phyloP scores from a whole-genome alignment of 2,113 vertebrate genomes.

The Cepphus grylle region DNA sequence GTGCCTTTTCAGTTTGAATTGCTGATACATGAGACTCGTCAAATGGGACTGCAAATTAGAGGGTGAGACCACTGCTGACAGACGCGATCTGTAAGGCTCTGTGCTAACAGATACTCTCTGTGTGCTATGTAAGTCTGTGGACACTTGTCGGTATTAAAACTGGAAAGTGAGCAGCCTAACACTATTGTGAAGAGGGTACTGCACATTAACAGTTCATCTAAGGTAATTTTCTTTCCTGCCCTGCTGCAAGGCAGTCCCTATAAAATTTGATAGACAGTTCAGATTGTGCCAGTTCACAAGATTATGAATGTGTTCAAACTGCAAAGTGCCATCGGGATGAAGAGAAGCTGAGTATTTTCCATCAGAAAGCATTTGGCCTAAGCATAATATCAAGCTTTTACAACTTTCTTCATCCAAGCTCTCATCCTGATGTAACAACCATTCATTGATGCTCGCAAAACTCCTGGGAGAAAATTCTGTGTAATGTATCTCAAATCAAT shows the following conservation, averaged over 20 bases:
- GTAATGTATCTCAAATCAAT: neutral
- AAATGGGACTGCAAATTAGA: neutral
- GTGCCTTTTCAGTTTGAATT: neutral
- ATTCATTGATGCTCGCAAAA: neutral
- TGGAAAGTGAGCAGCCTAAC: constrained; percentile 12
- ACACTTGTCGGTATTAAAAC: neutral
- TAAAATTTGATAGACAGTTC: neutral
- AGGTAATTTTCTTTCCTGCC: neutral
- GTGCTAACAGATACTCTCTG: neutral
- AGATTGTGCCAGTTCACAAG: neutral
- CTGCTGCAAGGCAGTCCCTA: neutral
- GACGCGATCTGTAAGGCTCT: neutral
- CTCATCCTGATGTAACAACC: neutral
- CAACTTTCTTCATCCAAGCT: neutral
- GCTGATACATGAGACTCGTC: neutral
- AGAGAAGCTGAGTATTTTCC: neutral
- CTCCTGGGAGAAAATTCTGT: neutral
- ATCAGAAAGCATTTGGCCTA: neutral
- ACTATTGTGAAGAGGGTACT: neutral
- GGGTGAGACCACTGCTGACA: neutral
- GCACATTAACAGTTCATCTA: constrained; percentile 14
- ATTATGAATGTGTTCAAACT: neutral
- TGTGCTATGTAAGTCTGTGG: neutral
- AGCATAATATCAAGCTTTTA: neutral
- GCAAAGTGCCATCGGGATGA: neutral